Base-by-base conservation (phyloP, 2,888 invertebrate species). In the Melangyna quadrimaculata region DNA sequence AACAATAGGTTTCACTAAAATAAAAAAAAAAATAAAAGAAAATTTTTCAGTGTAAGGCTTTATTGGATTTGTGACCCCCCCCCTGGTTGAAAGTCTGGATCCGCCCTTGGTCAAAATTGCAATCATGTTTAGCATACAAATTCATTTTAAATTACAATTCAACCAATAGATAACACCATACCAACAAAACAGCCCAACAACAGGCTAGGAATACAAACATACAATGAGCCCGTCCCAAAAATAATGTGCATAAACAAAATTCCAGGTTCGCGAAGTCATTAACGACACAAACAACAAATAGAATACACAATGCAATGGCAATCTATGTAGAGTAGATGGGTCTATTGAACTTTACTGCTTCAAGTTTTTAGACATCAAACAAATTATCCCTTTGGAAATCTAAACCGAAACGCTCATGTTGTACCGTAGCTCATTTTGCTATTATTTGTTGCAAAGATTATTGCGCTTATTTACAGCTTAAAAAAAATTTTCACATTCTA, bases 71-170 rank as follows among this genome's bases (percentile, higher is more conserved):
- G n/a, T n/a, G n/a, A n/a, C n/a, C n/a, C n/a, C n/a, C n/a, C n/a
- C n/a, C n/a, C n/a, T n/a, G n/a, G n/a, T n/a, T n/a, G n/a, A n/a
- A n/a, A n/a, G n/a, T n/a, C n/a, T n/a, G n/a, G n/a, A n/a, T n/a
- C n/a, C n/a, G n/a, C n/a, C n/a, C n/a, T n/a, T n/a, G n/a, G n/a
- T n/a, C n/a, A n/a, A 65, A 69, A 32, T 59, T 69, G 40, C 22
- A 35, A 14, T 29, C n/a, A 19, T 12, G 48, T 35, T 69, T 12
- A 37, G 67, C 14, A 59, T 43, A 35, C 75, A 69, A 77, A 77
- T 69, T 51, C n/a, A 29, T 59, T 77, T 59, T 37, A 61, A 61
- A 69, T 48, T 59, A 22, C 59, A 48, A 22, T 55, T 9, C 19
- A 29, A 17, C 8, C 48, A 59, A 35, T 14, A n/a, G n/a, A n/a